Evolutionary conservation across 2,797 vertebrate species (phyloP).

Genomic region (Sorex maritimensis): DNA sequence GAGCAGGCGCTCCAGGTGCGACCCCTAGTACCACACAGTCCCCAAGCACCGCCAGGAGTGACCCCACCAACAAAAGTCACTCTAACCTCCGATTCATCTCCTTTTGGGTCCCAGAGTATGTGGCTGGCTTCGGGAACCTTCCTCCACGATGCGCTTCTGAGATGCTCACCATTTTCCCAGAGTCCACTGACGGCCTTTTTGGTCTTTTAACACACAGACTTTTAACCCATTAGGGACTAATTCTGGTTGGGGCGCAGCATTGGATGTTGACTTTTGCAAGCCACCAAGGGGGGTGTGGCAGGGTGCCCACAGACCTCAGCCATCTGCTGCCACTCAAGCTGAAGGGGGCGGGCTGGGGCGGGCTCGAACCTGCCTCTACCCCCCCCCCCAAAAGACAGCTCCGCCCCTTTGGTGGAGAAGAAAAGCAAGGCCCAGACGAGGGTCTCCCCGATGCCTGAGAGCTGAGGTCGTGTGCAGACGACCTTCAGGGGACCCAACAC

Average conservation of each 20-base stretch:
- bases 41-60: too few relatives aligned
- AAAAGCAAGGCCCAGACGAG: neutral
- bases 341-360: neutral
- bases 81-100: slow-evolving; percentile 17
- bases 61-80: neutral
- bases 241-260: neutral
- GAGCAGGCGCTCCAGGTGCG: too few relatives aligned
- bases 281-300: neutral
- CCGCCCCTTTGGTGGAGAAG: neutral
- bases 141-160: slow-evolving; percentile 6
- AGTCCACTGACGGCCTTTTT: neutral
- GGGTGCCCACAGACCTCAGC: neutral
- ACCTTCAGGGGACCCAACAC: too few relatives aligned
- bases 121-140: neutral
- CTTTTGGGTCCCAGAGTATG: neutral
- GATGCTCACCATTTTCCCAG: slow-evolving; percentile 17
- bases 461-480: too few relatives aligned
- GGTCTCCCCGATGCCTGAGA: too few relatives aligned
- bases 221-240: slow-evolving; percentile 4
- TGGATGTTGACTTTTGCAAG: neutral
- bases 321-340: neutral
- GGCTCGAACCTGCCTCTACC: too few relatives aligned
- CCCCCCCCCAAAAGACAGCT: neutral
- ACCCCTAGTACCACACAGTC: too few relatives aligned
- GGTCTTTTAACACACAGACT: neutral